These are phyloP conservation scores for Dasyornis broadbenti DNA, from an alignment of 2,113 vertebrate species.

Conservation along the genomic window DNA sequence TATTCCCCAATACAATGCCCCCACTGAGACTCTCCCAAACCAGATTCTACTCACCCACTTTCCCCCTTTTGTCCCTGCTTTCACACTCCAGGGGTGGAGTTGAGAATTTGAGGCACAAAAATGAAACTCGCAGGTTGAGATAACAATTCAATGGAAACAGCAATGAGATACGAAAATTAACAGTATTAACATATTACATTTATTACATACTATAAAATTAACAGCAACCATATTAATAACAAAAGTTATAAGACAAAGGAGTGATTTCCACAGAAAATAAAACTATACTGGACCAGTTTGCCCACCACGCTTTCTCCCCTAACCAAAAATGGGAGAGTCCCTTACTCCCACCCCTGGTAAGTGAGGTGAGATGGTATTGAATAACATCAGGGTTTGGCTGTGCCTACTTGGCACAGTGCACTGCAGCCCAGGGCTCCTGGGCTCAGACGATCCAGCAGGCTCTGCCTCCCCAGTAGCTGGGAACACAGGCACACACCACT, in stretches of 20 bases:
- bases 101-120: not conserved
- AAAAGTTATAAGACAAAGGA: not conserved
- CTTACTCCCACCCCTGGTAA: not conserved
- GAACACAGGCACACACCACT: slow-evolving; percentile 62
- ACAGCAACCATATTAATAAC: not conserved
- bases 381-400: not conserved
- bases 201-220: too few species aligned
- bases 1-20: not conserved
- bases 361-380: not conserved
- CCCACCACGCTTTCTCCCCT: rapidly evolving
- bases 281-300: not conserved
- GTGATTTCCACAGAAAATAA: not conserved
- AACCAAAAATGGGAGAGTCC: not conserved
- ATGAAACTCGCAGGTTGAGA: not conserved
- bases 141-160: not conserved
- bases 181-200: too few species aligned
- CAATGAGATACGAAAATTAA: not conserved
- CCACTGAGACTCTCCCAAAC: not conserved
- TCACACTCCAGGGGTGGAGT: not conserved
- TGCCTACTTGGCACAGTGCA: not conserved
- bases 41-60: not conserved
- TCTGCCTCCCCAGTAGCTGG: slow-evolving; percentile 62
- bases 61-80: not conserved
- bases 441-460: slow-evolving; percentile 49
- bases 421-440: slow-evolving; percentile 7